A percentile compares a stretch with the other conserved stretches of the same genome.
phyloP scores from a whole-genome alignment of 1,140 invertebrate species.

The Aethina tumida region DNA sequence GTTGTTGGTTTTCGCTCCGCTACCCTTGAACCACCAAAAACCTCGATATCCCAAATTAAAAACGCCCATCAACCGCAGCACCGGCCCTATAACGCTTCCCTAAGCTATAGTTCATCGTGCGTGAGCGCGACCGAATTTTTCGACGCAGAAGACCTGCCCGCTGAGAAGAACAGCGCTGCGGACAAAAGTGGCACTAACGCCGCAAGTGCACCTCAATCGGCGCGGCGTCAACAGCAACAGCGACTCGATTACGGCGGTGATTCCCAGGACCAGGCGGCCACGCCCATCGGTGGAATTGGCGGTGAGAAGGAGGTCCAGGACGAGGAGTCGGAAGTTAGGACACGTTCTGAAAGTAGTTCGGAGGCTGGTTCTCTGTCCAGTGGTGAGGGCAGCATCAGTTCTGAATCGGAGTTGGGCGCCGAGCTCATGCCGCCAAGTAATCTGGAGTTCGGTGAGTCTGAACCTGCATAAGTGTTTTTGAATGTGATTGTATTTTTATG shows the following conservation, averaged over 20 bases:
- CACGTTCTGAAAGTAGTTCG: constrained; percentile 50
- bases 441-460: constrained; percentile 27
- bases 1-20: no score
- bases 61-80: no score
- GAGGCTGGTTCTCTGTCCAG: constrained; percentile 52
- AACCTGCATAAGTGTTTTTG: constrained; percentile 19
- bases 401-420: constrained; percentile 51
- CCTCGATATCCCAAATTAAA: no score
- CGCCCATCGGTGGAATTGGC: constrained; percentile 5
- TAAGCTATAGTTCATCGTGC: constrained; percentile 65
- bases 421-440: constrained; percentile 37
- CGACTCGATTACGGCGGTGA: no score
- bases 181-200: constrained; percentile 1
- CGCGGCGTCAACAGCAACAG: no score
- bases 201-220: no score
- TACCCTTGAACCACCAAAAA: no score
- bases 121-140: constrained; percentile 78
- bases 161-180: constrained; percentile 17
- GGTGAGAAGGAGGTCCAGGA: constrained; percentile 16
- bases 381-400: constrained; percentile 57
- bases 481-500: constrained; percentile 7
- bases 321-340: constrained; percentile 25
- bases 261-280: background rate
- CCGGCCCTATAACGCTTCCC: constrained; percentile 47
- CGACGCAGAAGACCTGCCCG: constrained; percentile 59